Conservation (phyloP, 1,140 invertebrate species). For the Eupristina koningsbergeri region DNA sequence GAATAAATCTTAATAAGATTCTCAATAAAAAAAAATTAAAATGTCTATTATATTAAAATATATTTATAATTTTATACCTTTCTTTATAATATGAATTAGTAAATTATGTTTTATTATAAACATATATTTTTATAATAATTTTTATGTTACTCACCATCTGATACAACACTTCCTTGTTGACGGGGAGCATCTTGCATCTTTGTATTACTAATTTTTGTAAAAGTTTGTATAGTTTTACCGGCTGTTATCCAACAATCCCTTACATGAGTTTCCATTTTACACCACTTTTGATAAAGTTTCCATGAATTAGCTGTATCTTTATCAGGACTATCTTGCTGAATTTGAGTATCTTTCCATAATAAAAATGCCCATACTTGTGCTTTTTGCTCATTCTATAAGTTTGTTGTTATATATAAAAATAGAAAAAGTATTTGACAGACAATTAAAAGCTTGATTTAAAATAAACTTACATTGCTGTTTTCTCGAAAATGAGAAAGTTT, state of each 20-base stretch:
- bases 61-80: no score
- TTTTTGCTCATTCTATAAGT: conserved; percentile 80
- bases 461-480: conserved; percentile 66
- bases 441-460: background rate
- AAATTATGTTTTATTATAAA: no score
- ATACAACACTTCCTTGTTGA: conserved; percentile 55
- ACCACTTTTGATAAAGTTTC: conserved; percentile 87
- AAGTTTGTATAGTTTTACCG: conserved; percentile 82
- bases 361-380: conserved; percentile 88
- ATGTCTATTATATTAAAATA: no score
- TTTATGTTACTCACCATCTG: conserved; percentile 56
- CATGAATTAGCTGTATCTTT: conserved; percentile 77
- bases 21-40: no score
- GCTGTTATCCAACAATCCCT: conserved; percentile 84
- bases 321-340: conserved; percentile 74
- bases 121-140: no score
- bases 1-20: background rate
- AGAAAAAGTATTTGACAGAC: background rate
- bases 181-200: conserved; percentile 69
- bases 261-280: conserved; percentile 81
- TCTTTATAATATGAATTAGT: no score
- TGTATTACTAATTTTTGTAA: conserved; percentile 75
- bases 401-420: conserved; percentile 17
- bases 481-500: conserved; percentile 69
- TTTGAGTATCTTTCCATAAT: conserved; percentile 83